Evolutionary conservation across 2,888 invertebrate species (phyloP).

Genomic region (Erebia epiphron): DNA sequence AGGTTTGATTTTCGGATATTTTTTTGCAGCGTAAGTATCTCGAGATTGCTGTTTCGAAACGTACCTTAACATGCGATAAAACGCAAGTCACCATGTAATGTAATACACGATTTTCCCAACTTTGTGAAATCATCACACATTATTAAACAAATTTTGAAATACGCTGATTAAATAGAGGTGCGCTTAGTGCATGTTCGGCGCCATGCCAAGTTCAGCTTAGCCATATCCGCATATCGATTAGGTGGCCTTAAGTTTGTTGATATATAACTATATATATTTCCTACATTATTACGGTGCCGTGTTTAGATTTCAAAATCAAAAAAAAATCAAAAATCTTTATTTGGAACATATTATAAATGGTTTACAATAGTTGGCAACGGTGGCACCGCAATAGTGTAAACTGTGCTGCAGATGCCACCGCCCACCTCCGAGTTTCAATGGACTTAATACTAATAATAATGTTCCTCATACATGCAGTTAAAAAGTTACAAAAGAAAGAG

Average conservation of each 20-base stretch:
- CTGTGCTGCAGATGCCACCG: too few relatives aligned
- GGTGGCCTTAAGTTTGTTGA: slow-evolving; percentile 43
- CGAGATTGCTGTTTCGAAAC: neutral
- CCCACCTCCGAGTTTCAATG: too few relatives aligned
- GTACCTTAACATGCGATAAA: slow-evolving; percentile 70
- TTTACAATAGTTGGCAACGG: too few relatives aligned
- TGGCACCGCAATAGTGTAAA: too few relatives aligned
- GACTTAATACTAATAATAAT: too few relatives aligned
- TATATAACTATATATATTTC: slow-evolving; percentile 33
- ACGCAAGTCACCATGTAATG: slow-evolving; percentile 77
- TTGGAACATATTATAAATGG: too few relatives aligned
- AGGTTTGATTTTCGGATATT: neutral
- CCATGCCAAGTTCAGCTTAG: slow-evolving; percentile 42
- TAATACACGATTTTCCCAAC: slow-evolving; percentile 52
- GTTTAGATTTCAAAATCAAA: neutral
- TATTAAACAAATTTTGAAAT: slow-evolving; percentile 42
- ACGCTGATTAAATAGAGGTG: slow-evolving; percentile 46
- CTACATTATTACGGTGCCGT: neutral
- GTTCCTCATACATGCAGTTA: too few relatives aligned
- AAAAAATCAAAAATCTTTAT: too few relatives aligned
- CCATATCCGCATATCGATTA: slow-evolving; percentile 46
- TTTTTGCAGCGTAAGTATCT: neutral
- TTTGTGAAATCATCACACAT: slow-evolving; percentile 42
- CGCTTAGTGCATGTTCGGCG: slow-evolving; percentile 45
- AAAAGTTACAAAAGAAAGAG: too few relatives aligned